phyloP scores from a whole-genome alignment of 2,797 vertebrate species.

The Lutra lutra region DNA sequence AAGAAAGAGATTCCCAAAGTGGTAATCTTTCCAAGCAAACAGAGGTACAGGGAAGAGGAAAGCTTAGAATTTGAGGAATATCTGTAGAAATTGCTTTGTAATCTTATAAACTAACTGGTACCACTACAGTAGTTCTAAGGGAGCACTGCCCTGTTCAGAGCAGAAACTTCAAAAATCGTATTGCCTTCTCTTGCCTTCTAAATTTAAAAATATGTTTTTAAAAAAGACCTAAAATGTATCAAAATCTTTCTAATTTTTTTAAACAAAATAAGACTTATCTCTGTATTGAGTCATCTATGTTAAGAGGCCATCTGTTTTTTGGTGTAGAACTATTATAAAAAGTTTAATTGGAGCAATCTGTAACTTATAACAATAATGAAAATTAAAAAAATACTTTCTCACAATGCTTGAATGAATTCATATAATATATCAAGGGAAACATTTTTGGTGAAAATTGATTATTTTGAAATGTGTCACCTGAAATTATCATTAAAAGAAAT shows the following conservation, averaged over 20 bases:
- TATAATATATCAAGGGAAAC: neutral
- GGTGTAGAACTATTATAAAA: neutral
- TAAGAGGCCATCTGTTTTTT: constrained; percentile 18
- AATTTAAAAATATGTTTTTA: neutral
- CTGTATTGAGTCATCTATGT: neutral
- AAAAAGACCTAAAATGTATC: neutral
- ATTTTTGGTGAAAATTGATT: constrained; percentile 52
- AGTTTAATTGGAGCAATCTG: neutral
- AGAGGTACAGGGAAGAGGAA: neutral
- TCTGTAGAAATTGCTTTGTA: neutral
- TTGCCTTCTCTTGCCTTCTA: neutral
- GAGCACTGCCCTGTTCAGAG: neutral
- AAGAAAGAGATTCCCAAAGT: neutral
- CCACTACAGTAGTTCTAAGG: neutral
- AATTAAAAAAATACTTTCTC: neutral
- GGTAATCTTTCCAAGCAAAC: neutral
- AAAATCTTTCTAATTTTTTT: neutral
- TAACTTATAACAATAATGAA: constrained; percentile 4
- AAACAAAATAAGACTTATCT: neutral
- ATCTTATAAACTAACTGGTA: neutral
- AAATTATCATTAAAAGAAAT: constrained; percentile 51
- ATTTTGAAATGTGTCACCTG: constrained; percentile 38
- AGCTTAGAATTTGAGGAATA: neutral
- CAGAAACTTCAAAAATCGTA: constrained; percentile 1
- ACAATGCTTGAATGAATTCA: constrained; percentile 9